Percentiles rank a stretch among this genome's conserved stretches.
phyloP scores from a whole-genome alignment of 2,888 invertebrate genomes.

The Gastracanthus pulcherrimus region DNA sequence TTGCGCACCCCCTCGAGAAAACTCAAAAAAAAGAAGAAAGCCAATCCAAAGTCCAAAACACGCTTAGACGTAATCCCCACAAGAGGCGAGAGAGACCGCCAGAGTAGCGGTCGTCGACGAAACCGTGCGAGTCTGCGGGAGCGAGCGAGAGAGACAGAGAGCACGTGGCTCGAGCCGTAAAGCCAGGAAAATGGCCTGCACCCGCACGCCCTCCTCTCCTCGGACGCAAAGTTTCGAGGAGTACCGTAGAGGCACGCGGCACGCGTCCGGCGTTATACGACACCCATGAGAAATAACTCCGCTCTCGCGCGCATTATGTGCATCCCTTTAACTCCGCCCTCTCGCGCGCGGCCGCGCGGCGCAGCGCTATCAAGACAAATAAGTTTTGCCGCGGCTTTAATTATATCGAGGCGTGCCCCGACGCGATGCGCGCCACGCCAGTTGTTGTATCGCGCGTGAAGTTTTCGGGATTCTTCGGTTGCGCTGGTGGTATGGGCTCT shows the following conservation, averaged over 20 bases:
- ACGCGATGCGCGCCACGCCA: conserved; percentile 22
- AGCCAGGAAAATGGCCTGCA: neutral
- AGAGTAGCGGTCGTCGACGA: too few species aligned
- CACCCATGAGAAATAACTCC: conserved; percentile 11
- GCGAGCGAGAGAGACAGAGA: too few species aligned
- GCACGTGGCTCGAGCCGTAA: neutral
- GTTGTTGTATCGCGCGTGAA: neutral
- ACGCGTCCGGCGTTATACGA: conserved; percentile 30
- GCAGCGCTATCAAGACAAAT: conserved; percentile 49
- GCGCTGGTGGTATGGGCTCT: too few species aligned
- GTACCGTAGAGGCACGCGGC: conserved; percentile 16
- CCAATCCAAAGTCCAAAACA: neutral
- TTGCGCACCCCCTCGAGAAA: neutral
- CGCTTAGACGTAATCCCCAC: conserved; percentile 4
- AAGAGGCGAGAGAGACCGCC: too few species aligned
- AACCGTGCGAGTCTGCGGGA: too few species aligned
- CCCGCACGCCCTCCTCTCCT: too few species aligned
- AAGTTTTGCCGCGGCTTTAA: conserved; percentile 52
- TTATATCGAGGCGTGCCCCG: conserved; percentile 45
- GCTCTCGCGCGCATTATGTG: neutral
- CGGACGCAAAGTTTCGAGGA: neutral
- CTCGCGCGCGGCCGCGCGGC: neutral
- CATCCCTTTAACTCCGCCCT: neutral
- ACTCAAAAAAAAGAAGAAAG: neutral
- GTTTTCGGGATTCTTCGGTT: too few species aligned